These are phyloP conservation scores for Nasonia longicornis DNA, from an alignment of 1,140 invertebrate species.

Conservation along the genomic window DNA sequence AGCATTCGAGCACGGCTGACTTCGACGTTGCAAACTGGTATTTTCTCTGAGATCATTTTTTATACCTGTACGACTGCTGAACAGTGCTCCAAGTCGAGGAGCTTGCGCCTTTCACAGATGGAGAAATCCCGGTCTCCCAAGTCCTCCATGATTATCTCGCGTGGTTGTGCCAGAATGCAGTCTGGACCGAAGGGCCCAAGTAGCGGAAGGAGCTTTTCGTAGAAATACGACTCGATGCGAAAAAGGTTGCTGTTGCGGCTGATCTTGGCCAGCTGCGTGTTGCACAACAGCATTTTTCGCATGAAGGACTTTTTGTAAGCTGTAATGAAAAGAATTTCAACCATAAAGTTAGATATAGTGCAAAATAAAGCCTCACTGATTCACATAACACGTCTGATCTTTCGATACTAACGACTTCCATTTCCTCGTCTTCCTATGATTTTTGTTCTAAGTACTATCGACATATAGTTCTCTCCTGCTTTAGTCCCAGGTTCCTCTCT, in stretches of 20 bases:
- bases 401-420: constrained; percentile 48
- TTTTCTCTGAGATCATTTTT: neutral
- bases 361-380: too few species aligned
- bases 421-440: constrained; percentile 55
- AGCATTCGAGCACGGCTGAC: neutral
- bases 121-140: constrained; percentile 56
- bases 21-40: neutral
- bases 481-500: constrained; percentile 56
- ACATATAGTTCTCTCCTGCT: constrained; percentile 65
- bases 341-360: neutral
- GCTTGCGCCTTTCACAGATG: constrained; percentile 54
- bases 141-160: constrained; percentile 66
- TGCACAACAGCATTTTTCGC: constrained; percentile 50
- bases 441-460: constrained; percentile 56
- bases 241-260: constrained; percentile 52
- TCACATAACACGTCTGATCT: neutral
- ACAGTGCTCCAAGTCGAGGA: constrained; percentile 63
- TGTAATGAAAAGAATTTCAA: constrained; percentile 41
- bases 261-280: constrained; percentile 27
- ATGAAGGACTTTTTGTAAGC: constrained; percentile 57
- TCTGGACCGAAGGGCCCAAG: constrained; percentile 52
- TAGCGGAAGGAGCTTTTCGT: constrained; percentile 52
- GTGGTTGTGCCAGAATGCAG: constrained; percentile 51
- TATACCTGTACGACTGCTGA: constrained; percentile 55
- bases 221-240: constrained; percentile 56